Conservation (phyloP, 2,888 invertebrate genomes). For the Sepioteuthis lessoniana region DNA sequence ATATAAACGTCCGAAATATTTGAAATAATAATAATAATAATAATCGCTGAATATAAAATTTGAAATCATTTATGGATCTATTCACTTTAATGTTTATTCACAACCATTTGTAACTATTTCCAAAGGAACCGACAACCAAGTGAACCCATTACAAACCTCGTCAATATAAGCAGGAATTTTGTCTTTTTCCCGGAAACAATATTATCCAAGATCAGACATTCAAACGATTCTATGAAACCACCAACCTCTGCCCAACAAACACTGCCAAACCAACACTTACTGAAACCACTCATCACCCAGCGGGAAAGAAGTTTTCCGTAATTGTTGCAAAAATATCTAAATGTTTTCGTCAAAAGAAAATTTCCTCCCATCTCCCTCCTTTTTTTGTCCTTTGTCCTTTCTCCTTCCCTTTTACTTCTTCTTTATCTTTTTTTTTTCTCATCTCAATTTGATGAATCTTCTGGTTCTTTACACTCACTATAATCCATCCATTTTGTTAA, state of each 20-base stretch:
- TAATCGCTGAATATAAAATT: no score
- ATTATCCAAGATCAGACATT: background rate
- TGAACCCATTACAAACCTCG: background rate
- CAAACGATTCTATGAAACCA: background rate
- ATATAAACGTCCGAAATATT: no score
- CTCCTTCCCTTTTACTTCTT: background rate
- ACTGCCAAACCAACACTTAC: background rate
- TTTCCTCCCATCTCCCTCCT: background rate
- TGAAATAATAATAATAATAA: no score
- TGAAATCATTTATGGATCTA: no score
- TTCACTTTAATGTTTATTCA: no score
- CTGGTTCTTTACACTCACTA: no score
- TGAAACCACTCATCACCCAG: background rate
- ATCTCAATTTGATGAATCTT: no score
- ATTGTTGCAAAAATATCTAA: background rate
- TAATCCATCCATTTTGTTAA: no score
- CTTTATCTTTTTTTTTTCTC: no score
- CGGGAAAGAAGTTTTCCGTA: background rate
- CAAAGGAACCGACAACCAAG: no score
- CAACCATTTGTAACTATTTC: no score
- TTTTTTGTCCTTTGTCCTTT: background rate
- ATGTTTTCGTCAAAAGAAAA: background rate
- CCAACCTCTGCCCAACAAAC: background rate
- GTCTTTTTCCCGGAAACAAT: background rate
- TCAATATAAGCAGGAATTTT: background rate